Evolutionary conservation across 2,113 vertebrate species (phyloP).

Genomic region (Elephantulus edwardii): DNA sequence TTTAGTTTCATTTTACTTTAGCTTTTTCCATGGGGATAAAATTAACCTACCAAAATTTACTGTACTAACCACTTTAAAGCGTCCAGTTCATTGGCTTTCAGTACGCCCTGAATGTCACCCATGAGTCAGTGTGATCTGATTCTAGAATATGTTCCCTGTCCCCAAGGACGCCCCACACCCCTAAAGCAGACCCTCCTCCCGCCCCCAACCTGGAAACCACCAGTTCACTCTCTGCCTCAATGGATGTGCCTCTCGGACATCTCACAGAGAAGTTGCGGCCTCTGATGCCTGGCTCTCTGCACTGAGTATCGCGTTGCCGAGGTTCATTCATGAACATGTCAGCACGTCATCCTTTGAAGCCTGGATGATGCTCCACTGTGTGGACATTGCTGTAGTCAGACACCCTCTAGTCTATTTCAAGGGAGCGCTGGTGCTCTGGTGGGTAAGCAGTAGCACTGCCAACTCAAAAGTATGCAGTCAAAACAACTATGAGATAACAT

Average conservation of each 20-base stretch:
- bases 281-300: background rate
- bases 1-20: background rate
- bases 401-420: too few species aligned
- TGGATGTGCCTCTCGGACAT: background rate
- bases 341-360: background rate
- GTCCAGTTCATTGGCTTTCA: background rate
- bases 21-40: background rate
- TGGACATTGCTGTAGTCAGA: too few species aligned
- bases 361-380: background rate
- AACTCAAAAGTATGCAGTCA: too few species aligned
- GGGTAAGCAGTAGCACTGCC: too few species aligned
- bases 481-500: too few species aligned
- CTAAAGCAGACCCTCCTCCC: too few species aligned
- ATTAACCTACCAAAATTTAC: background rate
- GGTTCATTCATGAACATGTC: background rate
- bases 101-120: background rate
- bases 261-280: accelerated
- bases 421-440: too few species aligned
- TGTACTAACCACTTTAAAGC: background rate
- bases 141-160: background rate
- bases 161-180: background rate
- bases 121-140: background rate
- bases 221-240: background rate
- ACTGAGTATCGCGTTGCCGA: accelerated
- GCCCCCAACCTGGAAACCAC: background rate